These are phyloP conservation scores for Alces alces DNA, from an alignment of 2,113 vertebrate species.

Conservation along the genomic window DNA sequence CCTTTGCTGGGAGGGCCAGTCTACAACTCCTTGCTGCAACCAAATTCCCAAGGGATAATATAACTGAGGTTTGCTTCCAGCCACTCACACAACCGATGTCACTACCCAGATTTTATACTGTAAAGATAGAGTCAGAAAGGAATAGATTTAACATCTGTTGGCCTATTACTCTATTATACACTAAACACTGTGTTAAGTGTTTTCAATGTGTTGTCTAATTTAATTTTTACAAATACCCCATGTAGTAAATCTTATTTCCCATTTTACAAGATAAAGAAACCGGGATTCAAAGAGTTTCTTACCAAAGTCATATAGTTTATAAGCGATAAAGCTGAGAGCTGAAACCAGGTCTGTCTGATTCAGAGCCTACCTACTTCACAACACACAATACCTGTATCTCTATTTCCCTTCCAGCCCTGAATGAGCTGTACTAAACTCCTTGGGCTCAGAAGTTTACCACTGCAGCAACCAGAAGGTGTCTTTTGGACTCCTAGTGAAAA, in stretches of 20 bases:
- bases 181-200: background rate
- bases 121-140: background rate
- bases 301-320: background rate
- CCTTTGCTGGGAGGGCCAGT: background rate
- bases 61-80: background rate
- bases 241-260: background rate
- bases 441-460: background rate
- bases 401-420: background rate
- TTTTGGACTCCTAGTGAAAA: background rate
- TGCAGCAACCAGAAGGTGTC: background rate
- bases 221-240: background rate
- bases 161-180: background rate
- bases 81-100: background rate
- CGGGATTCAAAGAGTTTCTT: background rate
- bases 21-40: background rate
- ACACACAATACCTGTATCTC: background rate
- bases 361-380: background rate
- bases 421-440: background rate
- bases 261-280: constrained; percentile 20
- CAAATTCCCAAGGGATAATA: background rate
- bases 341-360: background rate
- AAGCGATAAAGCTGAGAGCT: background rate
- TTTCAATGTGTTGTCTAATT: background rate
- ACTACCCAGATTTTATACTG: background rate
- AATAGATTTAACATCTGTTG: background rate